phyloP scores from a whole-genome alignment of 1,140 invertebrate genomes.

The Saxidomus purpurata region DNA sequence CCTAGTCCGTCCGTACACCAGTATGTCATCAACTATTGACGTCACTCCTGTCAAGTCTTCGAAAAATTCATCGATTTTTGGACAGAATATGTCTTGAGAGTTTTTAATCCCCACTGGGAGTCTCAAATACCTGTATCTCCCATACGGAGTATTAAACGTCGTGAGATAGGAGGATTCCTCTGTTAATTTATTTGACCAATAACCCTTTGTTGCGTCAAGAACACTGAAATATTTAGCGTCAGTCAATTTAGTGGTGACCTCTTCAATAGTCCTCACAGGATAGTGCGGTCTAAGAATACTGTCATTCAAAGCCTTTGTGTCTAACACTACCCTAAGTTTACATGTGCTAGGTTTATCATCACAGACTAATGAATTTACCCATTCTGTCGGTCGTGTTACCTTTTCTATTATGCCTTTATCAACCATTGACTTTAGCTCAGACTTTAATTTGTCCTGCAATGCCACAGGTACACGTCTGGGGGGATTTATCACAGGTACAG shows the following conservation, averaged over 20 bases:
- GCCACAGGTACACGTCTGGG: no score
- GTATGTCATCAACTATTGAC: background rate
- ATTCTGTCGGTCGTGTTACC: constrained; percentile 83
- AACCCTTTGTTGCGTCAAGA: no score
- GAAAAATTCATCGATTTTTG: constrained; percentile 77
- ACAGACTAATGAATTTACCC: constrained; percentile 85
- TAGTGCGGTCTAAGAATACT: constrained; percentile 43
- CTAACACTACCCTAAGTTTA: constrained; percentile 83
- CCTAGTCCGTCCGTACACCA: background rate
- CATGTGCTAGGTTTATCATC: constrained; percentile 80
- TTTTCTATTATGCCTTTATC: constrained; percentile 46
- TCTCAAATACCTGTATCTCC: constrained; percentile 62
- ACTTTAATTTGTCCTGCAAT: no score
- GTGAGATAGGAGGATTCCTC: constrained; percentile 73
- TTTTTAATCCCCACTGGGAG: constrained; percentile 57
- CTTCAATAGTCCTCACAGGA: constrained; percentile 52
- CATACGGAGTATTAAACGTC: constrained; percentile 81
- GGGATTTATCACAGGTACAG: no score
- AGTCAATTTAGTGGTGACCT: constrained; percentile 11
- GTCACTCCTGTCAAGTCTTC: constrained; percentile 69
- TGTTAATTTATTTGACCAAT: constrained; percentile 79
- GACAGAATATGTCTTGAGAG: constrained; percentile 63
- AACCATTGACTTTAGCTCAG: constrained; percentile 28
- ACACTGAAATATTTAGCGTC: constrained; percentile 21
- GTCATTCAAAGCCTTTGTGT: constrained; percentile 51